phyloP scores from a whole-genome alignment of 2,888 invertebrate genomes.

The Arge pagana region DNA sequence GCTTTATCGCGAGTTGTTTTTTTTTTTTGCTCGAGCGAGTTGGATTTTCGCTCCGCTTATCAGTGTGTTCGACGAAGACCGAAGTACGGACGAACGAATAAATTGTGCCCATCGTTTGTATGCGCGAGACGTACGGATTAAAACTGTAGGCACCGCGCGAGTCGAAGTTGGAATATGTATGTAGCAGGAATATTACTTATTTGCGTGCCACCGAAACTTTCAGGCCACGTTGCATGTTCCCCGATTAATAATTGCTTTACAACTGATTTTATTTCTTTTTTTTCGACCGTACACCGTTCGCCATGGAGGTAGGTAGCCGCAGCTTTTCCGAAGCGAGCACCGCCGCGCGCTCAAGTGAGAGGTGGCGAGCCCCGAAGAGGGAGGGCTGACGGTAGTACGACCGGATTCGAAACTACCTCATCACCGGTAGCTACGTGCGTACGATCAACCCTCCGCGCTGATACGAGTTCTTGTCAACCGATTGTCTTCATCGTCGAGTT shows the following conservation, averaged over 20 bases:
- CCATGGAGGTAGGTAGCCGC: background rate
- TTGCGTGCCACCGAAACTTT: conserved; percentile 55
- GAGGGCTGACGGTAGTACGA: conserved; percentile 19
- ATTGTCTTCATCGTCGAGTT: conserved; percentile 18
- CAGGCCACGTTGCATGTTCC: conserved; percentile 52
- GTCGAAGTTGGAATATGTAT: conserved; percentile 50
- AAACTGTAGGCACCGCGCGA: conserved; percentile 40
- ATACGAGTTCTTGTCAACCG: conserved; percentile 18
- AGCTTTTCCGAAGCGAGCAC: background rate
- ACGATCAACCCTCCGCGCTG: conserved; percentile 21
- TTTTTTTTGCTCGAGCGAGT: no score
- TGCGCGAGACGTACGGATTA: conserved; percentile 47
- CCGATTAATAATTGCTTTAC: conserved; percentile 56
- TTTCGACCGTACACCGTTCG: conserved; percentile 15
- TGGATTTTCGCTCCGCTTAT: no score
- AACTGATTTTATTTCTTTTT: conserved; percentile 51
- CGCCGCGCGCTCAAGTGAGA: no score
- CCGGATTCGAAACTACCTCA: conserved; percentile 20
- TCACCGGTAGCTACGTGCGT: conserved; percentile 18
- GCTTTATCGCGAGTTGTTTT: no score
- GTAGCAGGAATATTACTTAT: conserved; percentile 55
- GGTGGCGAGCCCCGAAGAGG: no score
- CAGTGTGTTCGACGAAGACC: no score
- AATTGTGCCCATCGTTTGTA: background rate
- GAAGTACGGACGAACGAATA: no score